Conservation (phyloP, 2,113 vertebrate species). For the Tragelaphus imberbis region DNA sequence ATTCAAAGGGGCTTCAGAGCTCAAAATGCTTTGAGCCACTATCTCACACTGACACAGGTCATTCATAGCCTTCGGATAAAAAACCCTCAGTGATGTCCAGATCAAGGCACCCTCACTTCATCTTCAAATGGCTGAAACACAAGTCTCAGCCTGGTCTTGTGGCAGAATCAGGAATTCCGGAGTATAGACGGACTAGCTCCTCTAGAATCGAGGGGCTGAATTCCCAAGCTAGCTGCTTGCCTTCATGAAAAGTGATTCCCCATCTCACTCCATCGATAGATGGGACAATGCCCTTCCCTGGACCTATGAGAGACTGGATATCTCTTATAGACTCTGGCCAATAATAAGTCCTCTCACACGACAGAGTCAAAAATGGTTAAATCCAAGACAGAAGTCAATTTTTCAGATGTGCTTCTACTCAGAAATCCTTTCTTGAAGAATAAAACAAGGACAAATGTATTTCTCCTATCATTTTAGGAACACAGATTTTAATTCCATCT, state of each 20-base stretch:
- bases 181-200: not conserved
- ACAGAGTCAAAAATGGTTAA: not conserved
- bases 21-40: not conserved
- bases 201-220: not conserved
- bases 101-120: not conserved
- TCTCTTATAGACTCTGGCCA: not conserved
- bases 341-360: not conserved
- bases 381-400: not conserved
- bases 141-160: not conserved
- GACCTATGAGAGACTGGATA: not conserved
- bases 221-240: not conserved
- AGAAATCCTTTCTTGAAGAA: not conserved
- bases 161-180: not conserved
- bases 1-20: not conserved
- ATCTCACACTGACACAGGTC: not conserved
- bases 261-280: not conserved
- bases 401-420: conserved; percentile 1
- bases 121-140: not conserved
- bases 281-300: not conserved
- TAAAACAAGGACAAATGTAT: not conserved
- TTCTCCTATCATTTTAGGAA: not conserved
- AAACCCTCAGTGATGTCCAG: not conserved
- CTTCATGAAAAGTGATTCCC: not conserved
- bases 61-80: not conserved
- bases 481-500: not conserved